phyloP scores from a whole-genome alignment of 2,888 invertebrate genomes.

The Alviniconcha strummeri region DNA sequence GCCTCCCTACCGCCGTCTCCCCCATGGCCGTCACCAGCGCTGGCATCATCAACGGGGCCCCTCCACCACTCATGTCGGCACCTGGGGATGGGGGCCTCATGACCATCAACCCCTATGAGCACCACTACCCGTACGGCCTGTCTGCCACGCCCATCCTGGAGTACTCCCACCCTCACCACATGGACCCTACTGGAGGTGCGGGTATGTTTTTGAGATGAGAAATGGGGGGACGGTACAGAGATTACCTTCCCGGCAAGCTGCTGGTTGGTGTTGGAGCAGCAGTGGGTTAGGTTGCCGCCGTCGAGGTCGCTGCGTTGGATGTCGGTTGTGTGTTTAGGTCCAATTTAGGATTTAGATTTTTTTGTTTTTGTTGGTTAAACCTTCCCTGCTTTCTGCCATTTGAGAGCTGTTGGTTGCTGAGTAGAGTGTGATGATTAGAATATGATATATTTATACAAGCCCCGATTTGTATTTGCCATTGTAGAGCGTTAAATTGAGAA shows the following conservation, averaged over 20 bases:
- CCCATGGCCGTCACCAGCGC: conserved; percentile 48
- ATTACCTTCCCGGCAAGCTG: conserved; percentile 33
- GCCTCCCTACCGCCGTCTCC: conserved; percentile 71
- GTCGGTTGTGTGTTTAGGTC: too few relatives aligned
- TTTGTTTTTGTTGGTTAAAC: too few relatives aligned
- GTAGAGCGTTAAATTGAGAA: too few relatives aligned
- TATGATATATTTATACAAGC: too few relatives aligned
- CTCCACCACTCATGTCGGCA: conserved; percentile 79
- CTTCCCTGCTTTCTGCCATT: too few relatives aligned
- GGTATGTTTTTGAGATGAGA: conserved; percentile 60
- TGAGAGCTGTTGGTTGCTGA: too few relatives aligned
- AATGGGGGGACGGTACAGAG: background rate
- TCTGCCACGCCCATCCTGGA: conserved; percentile 59
- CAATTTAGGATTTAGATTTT: too few relatives aligned
- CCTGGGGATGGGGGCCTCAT: conserved; percentile 73
- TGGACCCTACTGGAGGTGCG: conserved; percentile 57
- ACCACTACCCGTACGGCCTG: conserved; percentile 55
- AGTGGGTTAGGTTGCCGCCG: too few relatives aligned
- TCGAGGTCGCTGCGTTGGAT: too few relatives aligned
- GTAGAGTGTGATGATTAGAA: too few relatives aligned
- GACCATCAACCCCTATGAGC: conserved; percentile 63
- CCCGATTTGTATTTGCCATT: too few relatives aligned
- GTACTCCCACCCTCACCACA: conserved; percentile 60
- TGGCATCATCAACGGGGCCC: conserved; percentile 67
- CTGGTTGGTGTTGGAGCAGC: background rate